Percentiles rank a stretch among this genome's conserved stretches.
Conservation (phyloP, 1,140 invertebrate genomes). For the Hydropsyche tenuis region DNA sequence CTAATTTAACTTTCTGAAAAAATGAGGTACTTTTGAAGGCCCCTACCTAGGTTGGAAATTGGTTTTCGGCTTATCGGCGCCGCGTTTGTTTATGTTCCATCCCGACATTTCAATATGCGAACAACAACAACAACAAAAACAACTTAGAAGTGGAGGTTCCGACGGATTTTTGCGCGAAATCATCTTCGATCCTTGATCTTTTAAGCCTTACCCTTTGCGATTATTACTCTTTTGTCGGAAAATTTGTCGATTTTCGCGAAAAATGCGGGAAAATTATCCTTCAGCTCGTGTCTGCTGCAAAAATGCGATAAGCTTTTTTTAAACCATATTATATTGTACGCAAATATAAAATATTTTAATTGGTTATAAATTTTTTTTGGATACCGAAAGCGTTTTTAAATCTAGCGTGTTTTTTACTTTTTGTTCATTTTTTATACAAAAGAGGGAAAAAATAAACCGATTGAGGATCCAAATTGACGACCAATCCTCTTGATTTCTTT, state of each 20-base stretch:
- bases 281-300: neutral
- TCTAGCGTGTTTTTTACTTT: neutral
- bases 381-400: too few species aligned
- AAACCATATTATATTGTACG: too few species aligned
- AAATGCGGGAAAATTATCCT: too few species aligned
- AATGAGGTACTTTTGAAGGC: too few species aligned
- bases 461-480: constrained; percentile 37
- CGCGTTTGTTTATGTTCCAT: constrained; percentile 48
- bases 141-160: neutral
- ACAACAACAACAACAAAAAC: neutral
- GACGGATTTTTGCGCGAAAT: constrained; percentile 32
- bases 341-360: too few species aligned
- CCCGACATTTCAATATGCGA: constrained; percentile 34
- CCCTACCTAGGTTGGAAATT: constrained; percentile 38
- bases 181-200: constrained; percentile 33
- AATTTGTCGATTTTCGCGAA: constrained; percentile 6
- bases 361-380: too few species aligned
- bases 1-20: too few species aligned
- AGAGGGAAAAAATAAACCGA: constrained; percentile 29
- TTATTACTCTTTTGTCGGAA: neutral
- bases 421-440: neutral
- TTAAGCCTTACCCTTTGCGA: neutral
- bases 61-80: constrained; percentile 47
- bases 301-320: neutral
- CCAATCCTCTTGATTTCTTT: constrained; percentile 32